These are phyloP conservation scores for Aurelia aurita complex sp. Pacific DNA, from an alignment of 30 jellyfish, hydroid and myxozoan genomes.

Conservation along the genomic window DNA sequence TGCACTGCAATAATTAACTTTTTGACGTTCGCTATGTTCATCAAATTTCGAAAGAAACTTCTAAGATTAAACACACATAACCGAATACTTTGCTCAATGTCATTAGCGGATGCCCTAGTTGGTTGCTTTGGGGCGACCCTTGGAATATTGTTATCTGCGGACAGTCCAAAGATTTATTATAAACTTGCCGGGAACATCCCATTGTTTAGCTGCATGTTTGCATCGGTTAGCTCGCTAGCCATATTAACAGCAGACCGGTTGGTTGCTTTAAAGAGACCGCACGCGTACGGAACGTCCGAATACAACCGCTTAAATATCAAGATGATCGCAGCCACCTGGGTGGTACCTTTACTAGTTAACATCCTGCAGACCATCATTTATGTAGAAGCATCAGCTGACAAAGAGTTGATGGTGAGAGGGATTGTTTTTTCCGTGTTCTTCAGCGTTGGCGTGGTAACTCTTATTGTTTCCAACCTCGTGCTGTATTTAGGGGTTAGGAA, in stretches of 20 bases:
- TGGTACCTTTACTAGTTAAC: constrained; percentile 8
- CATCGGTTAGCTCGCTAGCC: constrained; percentile 12
- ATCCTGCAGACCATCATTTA: constrained; percentile 13
- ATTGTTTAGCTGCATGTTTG: constrained; percentile 27
- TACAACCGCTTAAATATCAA: not conserved
- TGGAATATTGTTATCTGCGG: not conserved
- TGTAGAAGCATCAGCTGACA: not conserved
- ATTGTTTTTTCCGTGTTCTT: constrained; percentile 6
- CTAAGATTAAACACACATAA: not conserved
- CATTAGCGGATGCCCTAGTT: constrained; percentile 15
- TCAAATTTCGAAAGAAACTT: constrained; percentile 7
- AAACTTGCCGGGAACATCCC: constrained; percentile 21
- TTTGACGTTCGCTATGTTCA: constrained; percentile 8
- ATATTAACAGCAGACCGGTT: constrained; percentile 35
- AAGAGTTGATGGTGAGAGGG: constrained; percentile 19
- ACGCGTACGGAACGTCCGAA: not conserved
- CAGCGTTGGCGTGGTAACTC: not conserved
- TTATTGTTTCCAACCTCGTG: not conserved
- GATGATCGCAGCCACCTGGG: constrained; percentile 13
- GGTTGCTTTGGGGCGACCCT: constrained; percentile 2
- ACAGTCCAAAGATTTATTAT: not conserved
- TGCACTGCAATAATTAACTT: not conserved
- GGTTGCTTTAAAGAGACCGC: constrained; percentile 25
- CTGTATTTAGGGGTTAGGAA: not conserved
- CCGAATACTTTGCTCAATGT: constrained; percentile 26